These are phyloP conservation scores for Eutolmus rufibarbis DNA, from an alignment of 2,888 invertebrate species.

Conservation along the genomic window DNA sequence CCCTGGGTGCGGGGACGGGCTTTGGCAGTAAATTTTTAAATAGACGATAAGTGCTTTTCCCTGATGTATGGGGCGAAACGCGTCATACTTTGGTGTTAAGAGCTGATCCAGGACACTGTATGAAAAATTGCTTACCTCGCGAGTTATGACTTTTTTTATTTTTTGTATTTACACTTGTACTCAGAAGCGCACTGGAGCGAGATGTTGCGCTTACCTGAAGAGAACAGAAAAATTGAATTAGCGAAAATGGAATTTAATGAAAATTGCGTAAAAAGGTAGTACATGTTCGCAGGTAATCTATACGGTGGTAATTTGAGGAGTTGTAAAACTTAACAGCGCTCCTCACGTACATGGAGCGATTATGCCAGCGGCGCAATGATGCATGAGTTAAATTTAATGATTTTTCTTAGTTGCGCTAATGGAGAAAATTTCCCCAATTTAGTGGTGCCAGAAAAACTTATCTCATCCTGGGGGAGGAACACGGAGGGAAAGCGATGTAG, in stretches of 20 bases:
- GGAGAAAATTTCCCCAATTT: background rate
- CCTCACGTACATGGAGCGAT: background rate
- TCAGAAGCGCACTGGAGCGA: background rate
- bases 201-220: background rate
- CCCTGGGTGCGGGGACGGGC: background rate
- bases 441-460: background rate
- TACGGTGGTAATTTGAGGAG: background rate
- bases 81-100: background rate
- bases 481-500: background rate
- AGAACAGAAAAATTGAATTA: background rate
- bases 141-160: background rate
- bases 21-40: slow-evolving; percentile 16
- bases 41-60: slow-evolving; percentile 15
- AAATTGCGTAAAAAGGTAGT: background rate
- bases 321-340: background rate
- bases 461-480: background rate
- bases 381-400: slow-evolving; percentile 1
- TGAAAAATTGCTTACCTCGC: background rate
- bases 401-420: background rate
- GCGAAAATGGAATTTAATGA: background rate
- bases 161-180: background rate
- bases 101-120: background rate
- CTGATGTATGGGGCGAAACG: background rate
- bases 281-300: background rate
- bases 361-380: background rate